Evolutionary conservation across 2,888 invertebrate species (phyloP), one percentile per base, ranked within the genome.

Genomic region (Homarus gammarus): DNA sequence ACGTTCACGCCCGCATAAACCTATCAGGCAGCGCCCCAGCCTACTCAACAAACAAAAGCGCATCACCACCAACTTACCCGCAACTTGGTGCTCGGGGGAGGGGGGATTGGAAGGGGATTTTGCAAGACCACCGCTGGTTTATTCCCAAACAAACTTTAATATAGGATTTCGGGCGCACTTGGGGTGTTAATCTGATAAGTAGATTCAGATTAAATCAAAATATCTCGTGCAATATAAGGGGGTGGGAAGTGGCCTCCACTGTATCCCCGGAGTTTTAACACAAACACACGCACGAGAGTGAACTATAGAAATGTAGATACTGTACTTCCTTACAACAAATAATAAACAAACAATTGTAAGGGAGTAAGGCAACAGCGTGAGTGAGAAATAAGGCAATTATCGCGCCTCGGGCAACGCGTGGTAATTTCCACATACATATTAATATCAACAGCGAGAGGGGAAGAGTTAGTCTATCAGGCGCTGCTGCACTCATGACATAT

Each of bases 361-460:
- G 56, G 36, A 64, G 51, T n/a, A 36, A 84, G 51, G 84, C 72
- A 56, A 56, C 73, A 73, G 51, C 36, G 72, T 36, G 72, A 51
- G 88, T 77, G 83, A 88, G 83, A 83, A 88, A 77, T 77, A 77
- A 75, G 83, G 78, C 88, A 88, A 88, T 88, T 88, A 88, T 88
- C 88, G 83, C 77, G 83, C 88, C 88, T 88, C 88, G 83, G 88
- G 88, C 88, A 83, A 33, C 82, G 68, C 75, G 87, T 77, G 83
- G 88, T 88, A 88, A 88, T 88, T 88, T 88, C 83, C 88, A 88
- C 88, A 88, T 88, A 88, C 88, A 88, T 88, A 88, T 88, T 88
- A 88, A 88, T 88, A 88, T 88, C 77, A 88, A 88, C 77, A 83
- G 83, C 88, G 88, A 88, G 88, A 88, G 88, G 88, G 88, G 88